Conservation (phyloP, 2,797 vertebrate genomes). For the Mus spretus region DNA sequence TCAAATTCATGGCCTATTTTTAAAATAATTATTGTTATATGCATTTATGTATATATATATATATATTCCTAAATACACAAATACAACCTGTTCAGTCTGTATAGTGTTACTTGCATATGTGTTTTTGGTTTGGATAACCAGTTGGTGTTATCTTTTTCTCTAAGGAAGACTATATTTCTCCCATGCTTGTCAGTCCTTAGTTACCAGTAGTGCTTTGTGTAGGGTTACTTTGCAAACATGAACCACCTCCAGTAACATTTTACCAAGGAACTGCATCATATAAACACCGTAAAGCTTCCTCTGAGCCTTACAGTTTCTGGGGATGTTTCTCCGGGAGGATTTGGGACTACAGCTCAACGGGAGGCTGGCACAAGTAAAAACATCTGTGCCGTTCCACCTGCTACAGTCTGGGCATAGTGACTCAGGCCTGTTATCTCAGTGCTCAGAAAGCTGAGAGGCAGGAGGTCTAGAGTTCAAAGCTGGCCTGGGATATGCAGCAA, state of each 20-base stretch:
- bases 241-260: slow-evolving; percentile 56
- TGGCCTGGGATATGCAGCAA: neutral
- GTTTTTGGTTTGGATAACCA: neutral
- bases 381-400: slow-evolving; percentile 16
- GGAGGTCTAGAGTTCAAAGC: neutral
- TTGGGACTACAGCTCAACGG: slow-evolving; percentile 33
- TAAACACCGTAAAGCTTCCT: neutral
- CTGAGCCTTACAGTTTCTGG: slow-evolving; percentile 11
- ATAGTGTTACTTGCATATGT: too few relatives aligned
- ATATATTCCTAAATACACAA: neutral
- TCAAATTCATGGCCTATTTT: neutral
- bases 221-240: neutral
- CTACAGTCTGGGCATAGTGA: neutral
- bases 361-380: slow-evolving; percentile 1
- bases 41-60: too few relatives aligned
- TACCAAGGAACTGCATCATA: slow-evolving; percentile 60
- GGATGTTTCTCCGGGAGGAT: slow-evolving; percentile 12
- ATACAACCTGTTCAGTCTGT: neutral
- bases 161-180: neutral
- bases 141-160: neutral
- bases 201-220: neutral
- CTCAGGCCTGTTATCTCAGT: neutral
- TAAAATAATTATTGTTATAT: neutral
- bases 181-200: too few relatives aligned
- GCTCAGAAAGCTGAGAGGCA: neutral